These are phyloP conservation scores for Muschampia plurimacula DNA, from an alignment of 2,888 invertebrate genomes.

Conservation along the genomic window DNA sequence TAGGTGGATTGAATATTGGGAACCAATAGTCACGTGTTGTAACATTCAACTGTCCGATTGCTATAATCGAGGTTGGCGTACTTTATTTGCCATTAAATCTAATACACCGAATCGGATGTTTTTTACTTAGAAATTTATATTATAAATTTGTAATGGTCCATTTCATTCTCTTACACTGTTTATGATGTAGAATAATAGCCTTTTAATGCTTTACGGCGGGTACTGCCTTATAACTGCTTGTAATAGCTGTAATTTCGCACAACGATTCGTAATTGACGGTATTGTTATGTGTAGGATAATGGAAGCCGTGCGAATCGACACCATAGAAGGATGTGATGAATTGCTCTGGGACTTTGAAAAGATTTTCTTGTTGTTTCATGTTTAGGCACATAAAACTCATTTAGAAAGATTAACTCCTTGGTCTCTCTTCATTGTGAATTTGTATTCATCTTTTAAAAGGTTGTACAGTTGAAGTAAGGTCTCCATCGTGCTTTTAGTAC, in stretches of 20 bases:
- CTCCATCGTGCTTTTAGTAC: no score
- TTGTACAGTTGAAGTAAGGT: no score
- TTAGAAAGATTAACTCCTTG: no score
- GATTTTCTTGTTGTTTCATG: background rate
- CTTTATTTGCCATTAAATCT: background rate
- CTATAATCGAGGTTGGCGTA: background rate
- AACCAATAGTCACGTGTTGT: no score
- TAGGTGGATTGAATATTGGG: no score
- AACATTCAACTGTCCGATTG: background rate
- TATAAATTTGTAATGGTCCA: conserved; percentile 30
- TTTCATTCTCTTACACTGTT: conserved; percentile 30
- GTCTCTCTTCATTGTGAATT: no score
- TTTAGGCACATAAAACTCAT: no score
- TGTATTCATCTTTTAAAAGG: no score
- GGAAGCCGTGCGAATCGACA: conserved; percentile 10
- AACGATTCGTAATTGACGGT: conserved; percentile 31
- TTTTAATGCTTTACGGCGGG: conserved; percentile 34
- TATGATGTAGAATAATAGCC: conserved; percentile 35
- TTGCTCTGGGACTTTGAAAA: background rate
- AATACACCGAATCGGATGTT: background rate
- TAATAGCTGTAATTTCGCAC: conserved; percentile 31
- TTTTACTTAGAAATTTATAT: conserved; percentile 10
- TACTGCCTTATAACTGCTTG: conserved; percentile 15
- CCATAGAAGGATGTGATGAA: background rate
- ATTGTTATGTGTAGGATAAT: conserved; percentile 28